Percentiles rank a stretch among this genome's conserved stretches.
phyloP scores from a whole-genome alignment of 2,888 invertebrate genomes.

The Allophyes oxyacanthae region DNA sequence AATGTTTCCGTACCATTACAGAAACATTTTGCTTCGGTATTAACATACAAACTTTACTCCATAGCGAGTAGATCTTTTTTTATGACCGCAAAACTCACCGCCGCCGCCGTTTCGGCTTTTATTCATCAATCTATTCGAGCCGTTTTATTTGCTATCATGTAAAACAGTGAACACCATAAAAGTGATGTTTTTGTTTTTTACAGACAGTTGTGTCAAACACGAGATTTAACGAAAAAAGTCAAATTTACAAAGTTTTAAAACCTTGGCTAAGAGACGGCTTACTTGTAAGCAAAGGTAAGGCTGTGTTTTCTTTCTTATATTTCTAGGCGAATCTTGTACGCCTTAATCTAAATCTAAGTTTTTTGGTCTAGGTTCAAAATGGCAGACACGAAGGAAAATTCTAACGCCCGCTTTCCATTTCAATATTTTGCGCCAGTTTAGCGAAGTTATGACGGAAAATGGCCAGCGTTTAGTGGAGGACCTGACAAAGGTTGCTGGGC shows the following conservation, averaged over 20 bases:
- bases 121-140: too few species aligned
- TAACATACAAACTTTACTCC: too few species aligned
- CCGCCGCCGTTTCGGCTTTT: too few species aligned
- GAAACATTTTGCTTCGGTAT: too few species aligned
- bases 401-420: slow-evolving; percentile 91
- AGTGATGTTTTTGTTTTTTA: too few species aligned
- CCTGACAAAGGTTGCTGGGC: slow-evolving; percentile 63
- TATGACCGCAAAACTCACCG: too few species aligned
- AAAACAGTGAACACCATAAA: too few species aligned
- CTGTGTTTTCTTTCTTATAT: neutral
- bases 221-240: slow-evolving; percentile 86
- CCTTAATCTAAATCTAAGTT: neutral
- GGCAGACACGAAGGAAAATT: slow-evolving; percentile 90
- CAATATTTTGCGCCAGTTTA: slow-evolving; percentile 86
- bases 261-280: slow-evolving; percentile 88
- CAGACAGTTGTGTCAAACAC: slow-evolving; percentile 84
- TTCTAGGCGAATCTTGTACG: neutral
- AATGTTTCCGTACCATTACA: too few species aligned
- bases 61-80: too few species aligned
- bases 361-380: slow-evolving; percentile 82
- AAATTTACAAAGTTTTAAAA: slow-evolving; percentile 79
- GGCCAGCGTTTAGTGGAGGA: slow-evolving; percentile 73
- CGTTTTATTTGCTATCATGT: too few species aligned
- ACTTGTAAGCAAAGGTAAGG: slow-evolving; percentile 78
- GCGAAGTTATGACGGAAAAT: slow-evolving; percentile 81